Conservation (phyloP, 1,140 invertebrate genomes). For the Pseudomyrmex sp. region DNA sequence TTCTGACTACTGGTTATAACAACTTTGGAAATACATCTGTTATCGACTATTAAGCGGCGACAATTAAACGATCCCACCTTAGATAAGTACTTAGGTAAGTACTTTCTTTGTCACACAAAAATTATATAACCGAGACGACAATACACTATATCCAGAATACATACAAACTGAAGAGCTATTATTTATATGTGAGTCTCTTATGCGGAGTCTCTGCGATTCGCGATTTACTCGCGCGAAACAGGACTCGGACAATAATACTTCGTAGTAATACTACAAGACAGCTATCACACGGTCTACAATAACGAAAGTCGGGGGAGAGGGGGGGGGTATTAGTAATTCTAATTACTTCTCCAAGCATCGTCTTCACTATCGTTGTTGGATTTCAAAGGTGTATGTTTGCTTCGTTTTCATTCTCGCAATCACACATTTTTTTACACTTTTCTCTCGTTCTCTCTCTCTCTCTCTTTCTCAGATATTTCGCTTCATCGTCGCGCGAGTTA, state of each 20-base stretch:
- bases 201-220: not conserved
- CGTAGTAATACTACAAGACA: slow-evolving; percentile 30
- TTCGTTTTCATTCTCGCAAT: not conserved
- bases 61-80: slow-evolving; percentile 30
- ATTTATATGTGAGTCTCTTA: slow-evolving; percentile 5
- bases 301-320: slow-evolving; percentile 14
- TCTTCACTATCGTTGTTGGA: slow-evolving; percentile 51
- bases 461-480: slow-evolving; percentile 13
- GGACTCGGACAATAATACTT: slow-evolving; percentile 27
- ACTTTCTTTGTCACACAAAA: not conserved
- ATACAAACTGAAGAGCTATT: slow-evolving; percentile 52
- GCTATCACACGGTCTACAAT: slow-evolving; percentile 55
- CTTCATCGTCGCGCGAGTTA: slow-evolving; percentile 43
- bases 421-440: slow-evolving; percentile 7
- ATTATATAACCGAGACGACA: slow-evolving; percentile 35
- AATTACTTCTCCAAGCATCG: slow-evolving; percentile 47
- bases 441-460: not conserved
- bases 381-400: slow-evolving; percentile 27
- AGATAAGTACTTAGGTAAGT: slow-evolving; percentile 22
- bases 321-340: slow-evolving; percentile 8
- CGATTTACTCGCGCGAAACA: slow-evolving; percentile 7
- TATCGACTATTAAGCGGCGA: slow-evolving; percentile 38
- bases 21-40: slow-evolving; percentile 5
- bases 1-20: not conserved
- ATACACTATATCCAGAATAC: slow-evolving; percentile 26